Evolutionary conservation across 2,797 vertebrate genomes (phyloP).

Genomic region (Rhadinocentrus ornatus): DNA sequence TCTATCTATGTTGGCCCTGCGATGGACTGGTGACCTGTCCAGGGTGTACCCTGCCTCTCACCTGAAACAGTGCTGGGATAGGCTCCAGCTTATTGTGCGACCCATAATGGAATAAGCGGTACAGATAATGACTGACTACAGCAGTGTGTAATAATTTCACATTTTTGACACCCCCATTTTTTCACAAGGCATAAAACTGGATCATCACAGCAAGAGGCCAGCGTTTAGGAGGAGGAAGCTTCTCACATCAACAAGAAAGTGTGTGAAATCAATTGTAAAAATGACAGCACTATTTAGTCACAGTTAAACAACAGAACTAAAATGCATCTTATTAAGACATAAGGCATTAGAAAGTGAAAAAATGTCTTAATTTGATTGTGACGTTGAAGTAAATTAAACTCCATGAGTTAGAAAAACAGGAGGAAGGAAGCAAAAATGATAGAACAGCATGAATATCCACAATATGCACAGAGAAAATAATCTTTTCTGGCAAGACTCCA

Average conservation of each 20-base stretch:
- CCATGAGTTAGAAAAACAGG: not conserved
- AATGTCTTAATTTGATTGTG: slow-evolving; percentile 4
- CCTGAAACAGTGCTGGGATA: too few relatives aligned
- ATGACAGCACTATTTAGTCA: slow-evolving; percentile 60
- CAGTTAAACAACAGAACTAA: slow-evolving; percentile 41
- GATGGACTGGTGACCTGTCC: too few relatives aligned
- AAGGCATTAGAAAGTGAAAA: slow-evolving; percentile 9
- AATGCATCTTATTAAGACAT: slow-evolving; percentile 30
- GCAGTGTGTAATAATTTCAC: slow-evolving; percentile 4
- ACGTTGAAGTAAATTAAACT: slow-evolving; percentile 29
- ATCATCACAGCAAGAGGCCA: slow-evolving; percentile 48
- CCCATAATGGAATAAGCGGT: too few relatives aligned
- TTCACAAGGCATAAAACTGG: slow-evolving; percentile 11
- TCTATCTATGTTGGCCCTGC: too few relatives aligned
- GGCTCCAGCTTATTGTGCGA: too few relatives aligned
- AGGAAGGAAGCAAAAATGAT: slow-evolving; percentile 41
- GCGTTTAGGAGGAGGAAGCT: slow-evolving; percentile 40
- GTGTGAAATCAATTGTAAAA: slow-evolving; percentile 61
- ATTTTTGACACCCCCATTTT: not conserved
- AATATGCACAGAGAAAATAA: slow-evolving; percentile 51
- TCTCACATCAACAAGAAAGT: slow-evolving; percentile 54
- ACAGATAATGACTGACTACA: too few relatives aligned
- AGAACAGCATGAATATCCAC: slow-evolving; percentile 40
- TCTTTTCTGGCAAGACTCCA: slow-evolving; percentile 61
- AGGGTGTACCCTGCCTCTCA: too few relatives aligned